Evolutionary conservation across 2,888 invertebrate genomes (phyloP).

Genomic region (Thereva nobilitata): DNA sequence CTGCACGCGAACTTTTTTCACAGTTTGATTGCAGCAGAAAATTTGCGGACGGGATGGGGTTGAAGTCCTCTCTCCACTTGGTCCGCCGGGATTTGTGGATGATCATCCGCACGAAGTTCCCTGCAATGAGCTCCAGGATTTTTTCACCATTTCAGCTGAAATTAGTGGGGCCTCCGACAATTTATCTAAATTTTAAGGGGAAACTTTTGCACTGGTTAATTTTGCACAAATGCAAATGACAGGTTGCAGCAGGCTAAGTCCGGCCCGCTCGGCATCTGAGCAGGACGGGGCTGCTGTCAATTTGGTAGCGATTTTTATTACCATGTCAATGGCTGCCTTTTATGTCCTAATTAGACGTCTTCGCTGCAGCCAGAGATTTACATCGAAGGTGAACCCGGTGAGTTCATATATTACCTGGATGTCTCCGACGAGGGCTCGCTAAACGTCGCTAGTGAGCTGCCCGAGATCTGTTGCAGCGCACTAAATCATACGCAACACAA

Average conservation of each 20-base stretch:
- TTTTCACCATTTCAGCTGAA: no score
- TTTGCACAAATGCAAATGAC: no score
- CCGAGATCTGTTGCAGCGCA: conserved; percentile 7
- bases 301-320: neutral
- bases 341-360: conserved; percentile 21
- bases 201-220: no score
- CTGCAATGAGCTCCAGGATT: no score
- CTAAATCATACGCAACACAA: conserved; percentile 31
- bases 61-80: no score
- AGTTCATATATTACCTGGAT: conserved; percentile 19
- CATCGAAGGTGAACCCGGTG: conserved; percentile 17
- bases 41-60: no score
- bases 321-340: neutral
- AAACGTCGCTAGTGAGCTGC: conserved; percentile 30
- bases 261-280: neutral
- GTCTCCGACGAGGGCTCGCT: conserved; percentile 29
- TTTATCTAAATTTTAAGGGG: no score
- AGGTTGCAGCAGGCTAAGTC: neutral
- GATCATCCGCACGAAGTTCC: no score
- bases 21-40: no score
- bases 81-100: no score
- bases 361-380: conserved; percentile 9
- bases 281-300: neutral
- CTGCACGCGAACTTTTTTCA: no score
- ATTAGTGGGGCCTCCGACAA: no score